Evolutionary conservation across 2,113 vertebrate species (phyloP).

Genomic region (Bothrops jararaca): DNA sequence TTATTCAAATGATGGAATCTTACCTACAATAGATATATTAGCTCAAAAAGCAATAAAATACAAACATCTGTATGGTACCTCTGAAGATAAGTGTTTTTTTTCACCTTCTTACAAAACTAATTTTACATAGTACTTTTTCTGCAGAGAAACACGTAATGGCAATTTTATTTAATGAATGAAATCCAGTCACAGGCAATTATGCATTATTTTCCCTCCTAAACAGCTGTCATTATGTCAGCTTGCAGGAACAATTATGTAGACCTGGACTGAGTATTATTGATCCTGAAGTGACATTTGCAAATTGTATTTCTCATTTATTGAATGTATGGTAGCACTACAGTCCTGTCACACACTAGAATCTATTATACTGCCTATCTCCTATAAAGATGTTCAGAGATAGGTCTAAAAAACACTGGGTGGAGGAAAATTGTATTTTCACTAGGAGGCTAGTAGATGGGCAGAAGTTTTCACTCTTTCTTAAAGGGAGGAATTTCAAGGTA

Average conservation of each 20-base stretch:
- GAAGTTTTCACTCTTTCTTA: constrained; percentile 41
- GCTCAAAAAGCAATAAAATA: constrained; percentile 53
- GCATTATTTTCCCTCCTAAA: neutral
- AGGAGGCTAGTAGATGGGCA: constrained; percentile 27
- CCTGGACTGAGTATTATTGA: neutral
- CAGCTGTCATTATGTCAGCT: neutral
- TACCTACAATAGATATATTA: constrained; percentile 38
- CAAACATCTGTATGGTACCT: constrained; percentile 22
- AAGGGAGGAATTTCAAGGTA: constrained; percentile 42
- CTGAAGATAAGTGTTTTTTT: constrained; percentile 36
- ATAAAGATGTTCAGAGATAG: neutral
- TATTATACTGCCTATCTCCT: neutral
- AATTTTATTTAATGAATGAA: constrained; percentile 36
- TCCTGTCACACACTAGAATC: neutral
- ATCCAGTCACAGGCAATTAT: neutral
- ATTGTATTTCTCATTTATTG: neutral
- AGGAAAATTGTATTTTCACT: neutral
- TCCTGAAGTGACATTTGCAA: neutral
- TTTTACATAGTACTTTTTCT: constrained; percentile 40
- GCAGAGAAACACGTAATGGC: constrained; percentile 34
- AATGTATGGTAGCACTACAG: neutral
- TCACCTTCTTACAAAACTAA: constrained; percentile 13
- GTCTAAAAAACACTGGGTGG: neutral
- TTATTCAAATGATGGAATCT: constrained; percentile 14
- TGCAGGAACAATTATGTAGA: neutral